Conservation (phyloP, 2,113 vertebrate genomes). For the Tympanuchus pallidicinctus region DNA sequence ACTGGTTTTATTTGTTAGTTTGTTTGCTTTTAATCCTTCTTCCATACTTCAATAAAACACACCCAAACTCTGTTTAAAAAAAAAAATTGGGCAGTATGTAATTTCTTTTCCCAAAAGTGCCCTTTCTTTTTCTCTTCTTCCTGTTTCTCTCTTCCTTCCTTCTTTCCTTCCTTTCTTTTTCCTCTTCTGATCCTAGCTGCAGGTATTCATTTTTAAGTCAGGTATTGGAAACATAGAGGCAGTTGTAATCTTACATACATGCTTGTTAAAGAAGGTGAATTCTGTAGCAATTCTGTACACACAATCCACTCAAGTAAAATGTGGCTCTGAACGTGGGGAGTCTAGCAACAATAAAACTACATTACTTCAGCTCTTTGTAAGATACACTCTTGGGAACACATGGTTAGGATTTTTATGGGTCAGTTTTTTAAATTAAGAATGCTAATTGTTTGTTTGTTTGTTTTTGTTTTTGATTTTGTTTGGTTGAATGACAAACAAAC, state of each 20-base stretch:
- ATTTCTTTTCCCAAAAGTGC: not conserved
- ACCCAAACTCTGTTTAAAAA: not conserved
- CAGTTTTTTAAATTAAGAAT: constrained; percentile 39
- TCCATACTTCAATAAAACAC: not conserved
- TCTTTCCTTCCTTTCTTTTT: too few relatives aligned
- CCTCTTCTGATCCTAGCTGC: not conserved
- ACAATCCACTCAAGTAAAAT: not conserved
- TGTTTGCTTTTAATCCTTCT: not conserved
- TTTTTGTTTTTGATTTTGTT: not conserved
- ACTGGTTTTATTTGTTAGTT: not conserved
- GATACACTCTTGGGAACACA: not conserved
- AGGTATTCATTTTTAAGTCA: not conserved
- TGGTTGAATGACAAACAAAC: constrained; percentile 33
- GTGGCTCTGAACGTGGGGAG: not conserved
- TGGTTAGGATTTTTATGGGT: constrained; percentile 36
- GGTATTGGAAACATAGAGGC: not conserved
- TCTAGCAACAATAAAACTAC: constrained; percentile 7
- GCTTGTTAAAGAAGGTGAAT: not conserved
- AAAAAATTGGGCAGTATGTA: not conserved
- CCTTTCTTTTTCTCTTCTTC: not conserved
- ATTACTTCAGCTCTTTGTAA: not conserved
- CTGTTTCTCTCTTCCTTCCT: not conserved
- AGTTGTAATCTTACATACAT: not conserved
- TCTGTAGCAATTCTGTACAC: not conserved
- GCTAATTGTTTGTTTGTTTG: not conserved